Base-by-base conservation (phyloP, 2,113 vertebrate genomes). In the Peromyscus californicus region DNA sequence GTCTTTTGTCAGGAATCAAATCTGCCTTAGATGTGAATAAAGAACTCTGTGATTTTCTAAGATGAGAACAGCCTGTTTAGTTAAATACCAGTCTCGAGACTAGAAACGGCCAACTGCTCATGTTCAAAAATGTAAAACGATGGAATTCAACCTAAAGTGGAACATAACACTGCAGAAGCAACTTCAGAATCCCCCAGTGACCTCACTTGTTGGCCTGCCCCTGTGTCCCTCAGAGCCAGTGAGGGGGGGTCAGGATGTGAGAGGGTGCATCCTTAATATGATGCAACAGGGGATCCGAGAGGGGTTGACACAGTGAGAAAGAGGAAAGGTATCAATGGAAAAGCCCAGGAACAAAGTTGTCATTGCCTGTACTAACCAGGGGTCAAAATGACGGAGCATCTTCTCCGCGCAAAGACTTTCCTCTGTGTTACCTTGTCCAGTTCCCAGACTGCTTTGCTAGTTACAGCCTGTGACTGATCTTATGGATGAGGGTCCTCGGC, bases 41-140 rank as follows among this genome's bases (percentile, higher is more conserved):
- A 63, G 39, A 48, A 17, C 13, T 78, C 2, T 10, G 19, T 39
- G 36, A 59, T 91, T 92, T 94, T 93, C 89, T 75, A 48, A 85
- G 10, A 48, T 8, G 1, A 57, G 48, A 78, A 82, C 3, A 42
- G 22, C 8, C 15, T 19, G 8, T 5, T 61, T 39, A 17, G 57
- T 16, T 42, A 0, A 17, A 48, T 5, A 11, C 29, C 5, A 11
- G 45, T 3, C 39, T 65, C 3, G 8, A 45, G 16, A 45, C 29
- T 19, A 24, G 42, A 87, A 69, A 13, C 19, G 29, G 21, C 7
- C 84, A 69, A 87, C 45, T 36, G 42, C 65, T 31, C 22, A 78
- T 33, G 57, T 36, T 93, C 7, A 93, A 51, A 90, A 94, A 76
- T 4, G 7, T 51, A 11, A 51, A 91, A 75, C 17, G 88, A 26